These are phyloP conservation scores for Aphelinus atriplicis DNA, from an alignment of 1,140 invertebrate species.

Conservation along the genomic window DNA sequence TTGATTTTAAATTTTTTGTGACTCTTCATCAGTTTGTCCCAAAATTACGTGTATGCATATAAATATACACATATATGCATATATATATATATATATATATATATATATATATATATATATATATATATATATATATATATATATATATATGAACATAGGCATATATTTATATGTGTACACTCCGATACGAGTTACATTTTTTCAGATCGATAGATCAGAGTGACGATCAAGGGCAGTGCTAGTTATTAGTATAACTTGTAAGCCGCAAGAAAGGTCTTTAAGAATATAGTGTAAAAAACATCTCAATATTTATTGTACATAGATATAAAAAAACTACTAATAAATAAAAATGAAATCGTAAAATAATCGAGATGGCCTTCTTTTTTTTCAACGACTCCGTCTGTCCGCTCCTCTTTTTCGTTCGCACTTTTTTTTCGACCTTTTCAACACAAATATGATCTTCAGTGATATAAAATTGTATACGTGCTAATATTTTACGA, in stretches of 20 bases:
- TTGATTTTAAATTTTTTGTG: constrained; percentile 35
- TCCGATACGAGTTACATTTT: constrained; percentile 51
- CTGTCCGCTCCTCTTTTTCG: constrained; percentile 17
- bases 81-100: constrained; percentile 46
- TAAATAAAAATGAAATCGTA: constrained; percentile 63
- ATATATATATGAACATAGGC: constrained; percentile 23
- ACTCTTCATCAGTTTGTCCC: constrained; percentile 54
- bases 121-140: too few species aligned
- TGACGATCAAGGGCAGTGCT: constrained; percentile 49
- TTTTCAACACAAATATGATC: constrained; percentile 17
- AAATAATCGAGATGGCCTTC: constrained; percentile 43
- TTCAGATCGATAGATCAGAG: constrained; percentile 48
- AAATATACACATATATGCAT: too few species aligned
- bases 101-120: too few species aligned
- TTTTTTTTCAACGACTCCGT: constrained; percentile 28
- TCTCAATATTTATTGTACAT: constrained; percentile 68
- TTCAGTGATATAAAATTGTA: not conserved
- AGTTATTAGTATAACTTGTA: constrained; percentile 57
- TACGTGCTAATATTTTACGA: too few species aligned
- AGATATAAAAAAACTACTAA: constrained; percentile 66
- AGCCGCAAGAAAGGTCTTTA: constrained; percentile 58
- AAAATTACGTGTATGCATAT: constrained; percentile 14
- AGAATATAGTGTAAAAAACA: constrained; percentile 63
- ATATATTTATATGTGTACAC: constrained; percentile 41
- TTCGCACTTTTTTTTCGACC: constrained; percentile 15